phyloP scores from a whole-genome alignment of 1,140 invertebrate species.

The Drosophila tropicalis region DNA sequence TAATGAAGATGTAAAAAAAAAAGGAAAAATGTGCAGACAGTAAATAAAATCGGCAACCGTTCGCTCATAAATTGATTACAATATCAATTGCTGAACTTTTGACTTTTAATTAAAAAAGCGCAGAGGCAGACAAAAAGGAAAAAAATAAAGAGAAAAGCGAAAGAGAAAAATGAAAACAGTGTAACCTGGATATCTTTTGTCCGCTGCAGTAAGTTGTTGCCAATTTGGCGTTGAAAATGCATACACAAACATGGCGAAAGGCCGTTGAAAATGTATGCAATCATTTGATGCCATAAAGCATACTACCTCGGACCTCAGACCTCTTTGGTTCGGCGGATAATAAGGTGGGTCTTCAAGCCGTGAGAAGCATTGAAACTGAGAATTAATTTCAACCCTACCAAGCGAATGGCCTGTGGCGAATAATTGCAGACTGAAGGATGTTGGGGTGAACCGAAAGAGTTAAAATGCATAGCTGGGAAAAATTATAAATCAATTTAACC shows the following conservation, averaged over 20 bases:
- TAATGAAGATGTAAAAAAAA: constrained; percentile 3
- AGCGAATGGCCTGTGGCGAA: too few species aligned
- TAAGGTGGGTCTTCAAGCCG: background rate
- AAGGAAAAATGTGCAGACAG: constrained; percentile 9
- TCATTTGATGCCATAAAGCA: constrained; percentile 10
- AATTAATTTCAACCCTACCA: constrained; percentile 47
- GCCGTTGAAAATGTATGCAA: constrained; percentile 43
- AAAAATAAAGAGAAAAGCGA: constrained; percentile 19
- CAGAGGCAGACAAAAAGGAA: constrained; percentile 14
- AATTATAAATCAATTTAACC: constrained; percentile 81
- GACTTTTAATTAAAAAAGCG: constrained; percentile 73
- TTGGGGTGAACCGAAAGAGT: constrained; percentile 49
- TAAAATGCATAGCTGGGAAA: constrained; percentile 63
- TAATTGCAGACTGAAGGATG: constrained; percentile 14
- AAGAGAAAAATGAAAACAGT: background rate
- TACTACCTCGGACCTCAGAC: background rate
- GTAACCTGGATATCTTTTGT: background rate
- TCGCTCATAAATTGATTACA: constrained; percentile 69
- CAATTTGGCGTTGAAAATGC: constrained; percentile 13
- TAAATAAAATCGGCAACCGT: constrained; percentile 40
- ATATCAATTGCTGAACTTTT: constrained; percentile 75
- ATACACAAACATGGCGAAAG: constrained; percentile 26
- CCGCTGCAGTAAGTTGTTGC: background rate
- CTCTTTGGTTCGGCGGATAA: background rate
- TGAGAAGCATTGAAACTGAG: constrained; percentile 17